Conservation (phyloP, 23 tunicate genomes). For the Corella eumyota region DNA sequence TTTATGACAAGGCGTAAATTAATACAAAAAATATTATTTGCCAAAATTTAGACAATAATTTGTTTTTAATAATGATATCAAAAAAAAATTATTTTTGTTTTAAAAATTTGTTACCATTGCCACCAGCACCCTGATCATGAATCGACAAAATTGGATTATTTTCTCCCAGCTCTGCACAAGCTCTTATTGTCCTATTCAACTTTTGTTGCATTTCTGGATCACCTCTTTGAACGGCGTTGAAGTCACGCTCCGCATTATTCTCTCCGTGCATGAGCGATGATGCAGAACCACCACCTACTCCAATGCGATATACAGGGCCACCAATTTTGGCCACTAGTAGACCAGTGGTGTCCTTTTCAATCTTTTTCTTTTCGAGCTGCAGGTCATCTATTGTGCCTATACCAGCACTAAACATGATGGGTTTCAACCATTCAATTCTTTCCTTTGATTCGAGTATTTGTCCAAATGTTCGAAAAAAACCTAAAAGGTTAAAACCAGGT, state of each 20-base stretch:
- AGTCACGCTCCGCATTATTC: conserved; percentile 47
- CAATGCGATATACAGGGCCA: conserved; percentile 65
- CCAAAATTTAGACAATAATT: too few species aligned
- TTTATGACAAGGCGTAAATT: too few species aligned
- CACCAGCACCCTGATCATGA: conserved; percentile 95
- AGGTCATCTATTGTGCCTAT: conserved; percentile 39
- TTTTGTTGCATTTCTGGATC: conserved; percentile 94
- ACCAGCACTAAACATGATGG: conserved; percentile 93
- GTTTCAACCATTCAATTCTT: conserved; percentile 72
- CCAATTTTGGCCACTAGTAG: conserved; percentile 79
- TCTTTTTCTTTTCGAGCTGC: conserved; percentile 25
- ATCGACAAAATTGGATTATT: conserved; percentile 63
- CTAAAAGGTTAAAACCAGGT: conserved; percentile 4
- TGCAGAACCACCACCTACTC: conserved; percentile 93
- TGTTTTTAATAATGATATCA: too few species aligned
- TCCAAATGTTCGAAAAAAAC: conserved; percentile 75
- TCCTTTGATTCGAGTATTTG: conserved; percentile 25
- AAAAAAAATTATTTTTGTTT: too few species aligned
- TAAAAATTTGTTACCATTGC: conserved; percentile 78
- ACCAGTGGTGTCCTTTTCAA: conserved; percentile 33
- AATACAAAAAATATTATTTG: too few species aligned
- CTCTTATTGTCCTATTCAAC: conserved; percentile 59
- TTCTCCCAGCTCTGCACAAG: conserved; percentile 47
- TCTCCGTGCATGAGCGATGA: conserved; percentile 87
- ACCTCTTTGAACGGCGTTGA: conserved; percentile 89